phyloP scores from a whole-genome alignment of 2,113 vertebrate genomes.

The Cygnus buccinator region DNA sequence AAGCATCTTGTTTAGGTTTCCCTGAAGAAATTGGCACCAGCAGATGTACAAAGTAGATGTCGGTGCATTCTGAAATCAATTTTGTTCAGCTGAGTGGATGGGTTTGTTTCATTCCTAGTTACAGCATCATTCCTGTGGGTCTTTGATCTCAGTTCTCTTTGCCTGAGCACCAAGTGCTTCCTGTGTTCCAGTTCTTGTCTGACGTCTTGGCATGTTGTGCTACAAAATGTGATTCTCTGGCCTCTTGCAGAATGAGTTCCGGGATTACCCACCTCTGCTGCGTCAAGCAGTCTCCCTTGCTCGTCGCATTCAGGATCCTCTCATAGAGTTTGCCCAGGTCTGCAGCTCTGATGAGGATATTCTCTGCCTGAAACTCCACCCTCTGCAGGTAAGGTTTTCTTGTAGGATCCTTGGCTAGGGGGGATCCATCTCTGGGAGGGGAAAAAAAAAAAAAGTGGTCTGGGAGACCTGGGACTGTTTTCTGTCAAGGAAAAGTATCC shows the following conservation, averaged over 20 bases:
- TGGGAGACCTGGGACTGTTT: not conserved
- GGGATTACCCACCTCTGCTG: constrained; percentile 94
- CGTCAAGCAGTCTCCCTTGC: constrained; percentile 95
- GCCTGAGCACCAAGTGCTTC: not conserved
- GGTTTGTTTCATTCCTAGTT: not conserved
- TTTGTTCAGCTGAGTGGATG: not conserved
- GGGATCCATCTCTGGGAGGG: not conserved
- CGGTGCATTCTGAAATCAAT: not conserved
- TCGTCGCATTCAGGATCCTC: constrained; percentile 94
- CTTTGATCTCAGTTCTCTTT: not conserved
- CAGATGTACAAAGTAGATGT: not conserved
- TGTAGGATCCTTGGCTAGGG: not conserved
- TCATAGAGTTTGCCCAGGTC: constrained; percentile 96
- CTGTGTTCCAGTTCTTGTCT: not conserved
- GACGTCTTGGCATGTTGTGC: not conserved
- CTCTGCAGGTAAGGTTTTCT: constrained; percentile 85
- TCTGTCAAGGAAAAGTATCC: not conserved
- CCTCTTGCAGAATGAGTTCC: constrained; percentile 82
- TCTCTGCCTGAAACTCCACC: constrained; percentile 95
- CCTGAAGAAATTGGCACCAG: not conserved
- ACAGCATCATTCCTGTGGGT: not conserved
- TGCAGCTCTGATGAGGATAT: constrained; percentile 98
- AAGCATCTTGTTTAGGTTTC: not conserved
- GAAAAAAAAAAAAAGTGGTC: not conserved
- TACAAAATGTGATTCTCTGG: not conserved